phyloP scores from a whole-genome alignment of 2,888 invertebrate species.

The Chloroclysta siterata region DNA sequence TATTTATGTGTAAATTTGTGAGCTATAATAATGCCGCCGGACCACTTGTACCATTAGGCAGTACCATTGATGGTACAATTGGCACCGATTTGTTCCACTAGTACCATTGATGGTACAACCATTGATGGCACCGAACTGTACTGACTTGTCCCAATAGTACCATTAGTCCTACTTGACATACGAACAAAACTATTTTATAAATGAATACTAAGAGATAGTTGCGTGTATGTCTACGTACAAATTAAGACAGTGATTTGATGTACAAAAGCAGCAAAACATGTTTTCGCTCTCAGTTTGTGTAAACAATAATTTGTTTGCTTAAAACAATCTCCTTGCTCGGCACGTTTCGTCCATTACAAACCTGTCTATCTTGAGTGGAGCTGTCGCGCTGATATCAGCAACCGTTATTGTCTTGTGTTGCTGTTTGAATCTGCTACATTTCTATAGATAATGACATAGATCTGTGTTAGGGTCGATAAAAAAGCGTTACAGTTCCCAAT shows the following conservation, averaged over 20 bases:
- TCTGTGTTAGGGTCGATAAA: slow-evolving; percentile 13
- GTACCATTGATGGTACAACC: no score
- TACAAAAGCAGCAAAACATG: slow-evolving; percentile 34
- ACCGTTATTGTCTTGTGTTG: slow-evolving; percentile 11
- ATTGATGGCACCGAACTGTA: no score
- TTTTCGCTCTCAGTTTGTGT: slow-evolving; percentile 21
- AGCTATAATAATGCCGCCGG: no score
- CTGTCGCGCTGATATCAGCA: slow-evolving; percentile 8
- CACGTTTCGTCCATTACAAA: slow-evolving; percentile 56
- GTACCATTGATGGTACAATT: no score
- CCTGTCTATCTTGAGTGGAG: slow-evolving; percentile 46
- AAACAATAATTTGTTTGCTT: slow-evolving; percentile 32
- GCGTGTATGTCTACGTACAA: background rate
- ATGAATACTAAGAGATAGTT: no score
- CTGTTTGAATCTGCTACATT: slow-evolving; percentile 9
- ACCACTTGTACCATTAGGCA: no score
- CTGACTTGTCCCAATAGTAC: no score
- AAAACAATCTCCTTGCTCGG: slow-evolving; percentile 21
- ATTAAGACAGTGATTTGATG: slow-evolving; percentile 32
- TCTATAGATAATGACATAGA: background rate
- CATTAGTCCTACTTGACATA: no score
- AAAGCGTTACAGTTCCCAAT: background rate
- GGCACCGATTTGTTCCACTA: no score
- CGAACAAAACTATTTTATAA: no score
- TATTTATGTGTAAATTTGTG: no score